Base-by-base conservation (phyloP, 1,140 invertebrate genomes). In the Cydia amplana region DNA sequence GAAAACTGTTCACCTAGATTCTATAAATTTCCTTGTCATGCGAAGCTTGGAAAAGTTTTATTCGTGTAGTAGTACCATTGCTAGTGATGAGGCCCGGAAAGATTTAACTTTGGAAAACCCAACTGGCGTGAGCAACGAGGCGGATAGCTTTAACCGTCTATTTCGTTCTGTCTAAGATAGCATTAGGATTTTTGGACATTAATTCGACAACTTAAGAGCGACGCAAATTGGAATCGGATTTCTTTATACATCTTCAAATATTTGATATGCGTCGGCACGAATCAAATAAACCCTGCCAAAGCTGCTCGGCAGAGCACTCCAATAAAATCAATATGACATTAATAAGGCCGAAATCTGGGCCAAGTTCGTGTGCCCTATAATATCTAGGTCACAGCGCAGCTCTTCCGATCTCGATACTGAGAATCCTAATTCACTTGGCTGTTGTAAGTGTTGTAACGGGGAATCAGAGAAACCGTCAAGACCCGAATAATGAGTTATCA, bases 311-410 rank as follows among this genome's bases (percentile, higher is more conserved):
- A 60, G 55, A 60, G 55, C 20, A 55, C 55, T 60, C 20, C 55
- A 67, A 67, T 67, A 67, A 36, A 67, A 67, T 67, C 64, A 67
- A 67, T 65, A 65, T 67, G 28, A 67, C 64, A 67, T 60, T 60
- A 67, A 67, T 67, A 36, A 36, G 25, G 20, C 12, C 25, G 28
- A 28, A 67, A 36, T 32, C 25, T 67, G 64, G 64, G 64, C 64
- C 64, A 67, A 67, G 64, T 67, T 67, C 64, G 25, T 6, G 25
- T 36, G 25, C 28, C 63, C 14, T 28, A 7, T 32, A 36, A 36
- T 67, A 67, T 67, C 64, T 67, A 36, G 64, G 64, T 67, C 64
- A 67, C 25, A 6, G 18, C 23, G 28, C 64, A 28, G 64, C 64
- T 32, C 25, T 23, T 60, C 18, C 20, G 9, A 60, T 23, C 55